These are phyloP conservation scores for Nineta flava DNA, from an alignment of 2,888 invertebrate genomes.

Conservation along the genomic window DNA sequence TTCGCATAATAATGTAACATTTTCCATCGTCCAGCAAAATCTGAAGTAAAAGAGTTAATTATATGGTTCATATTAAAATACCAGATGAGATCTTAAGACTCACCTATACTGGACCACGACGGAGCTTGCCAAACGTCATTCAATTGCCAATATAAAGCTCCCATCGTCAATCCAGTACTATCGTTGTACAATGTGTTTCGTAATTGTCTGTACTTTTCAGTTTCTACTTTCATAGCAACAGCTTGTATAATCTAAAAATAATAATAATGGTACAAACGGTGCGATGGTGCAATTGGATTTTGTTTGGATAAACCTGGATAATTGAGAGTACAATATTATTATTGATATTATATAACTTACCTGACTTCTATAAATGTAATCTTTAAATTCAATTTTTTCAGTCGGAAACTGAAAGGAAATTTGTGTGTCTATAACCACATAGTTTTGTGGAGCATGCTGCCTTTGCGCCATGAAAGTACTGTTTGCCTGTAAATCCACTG, in stretches of 20 bases:
- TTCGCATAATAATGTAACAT: constrained; percentile 71
- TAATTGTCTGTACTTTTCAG: constrained; percentile 63
- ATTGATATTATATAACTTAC: no score
- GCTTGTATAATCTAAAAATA: constrained; percentile 76
- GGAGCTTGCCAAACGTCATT: constrained; percentile 98
- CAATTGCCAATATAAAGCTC: constrained; percentile 94
- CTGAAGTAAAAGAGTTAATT: constrained; percentile 15
- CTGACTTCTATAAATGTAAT: constrained; percentile 73
- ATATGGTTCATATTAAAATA: neutral
- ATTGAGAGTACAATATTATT: no score
- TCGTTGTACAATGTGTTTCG: constrained; percentile 26
- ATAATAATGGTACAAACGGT: no score
- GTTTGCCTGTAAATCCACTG: constrained; percentile 32
- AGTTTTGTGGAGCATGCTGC: constrained; percentile 79
- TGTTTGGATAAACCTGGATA: no score
- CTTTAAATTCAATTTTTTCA: constrained; percentile 32
- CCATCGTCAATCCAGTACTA: constrained; percentile 74
- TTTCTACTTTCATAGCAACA: constrained; percentile 68
- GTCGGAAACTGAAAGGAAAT: constrained; percentile 42
- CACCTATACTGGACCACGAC: constrained; percentile 85
- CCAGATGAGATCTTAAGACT: neutral
- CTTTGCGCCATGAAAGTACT: constrained; percentile 56
- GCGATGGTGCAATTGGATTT: no score
- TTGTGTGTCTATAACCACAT: constrained; percentile 41
- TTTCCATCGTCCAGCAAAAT: constrained; percentile 25